These are phyloP conservation scores for Syngnathus floridae DNA, from an alignment of 2,113 vertebrate species.

Conservation along the genomic window DNA sequence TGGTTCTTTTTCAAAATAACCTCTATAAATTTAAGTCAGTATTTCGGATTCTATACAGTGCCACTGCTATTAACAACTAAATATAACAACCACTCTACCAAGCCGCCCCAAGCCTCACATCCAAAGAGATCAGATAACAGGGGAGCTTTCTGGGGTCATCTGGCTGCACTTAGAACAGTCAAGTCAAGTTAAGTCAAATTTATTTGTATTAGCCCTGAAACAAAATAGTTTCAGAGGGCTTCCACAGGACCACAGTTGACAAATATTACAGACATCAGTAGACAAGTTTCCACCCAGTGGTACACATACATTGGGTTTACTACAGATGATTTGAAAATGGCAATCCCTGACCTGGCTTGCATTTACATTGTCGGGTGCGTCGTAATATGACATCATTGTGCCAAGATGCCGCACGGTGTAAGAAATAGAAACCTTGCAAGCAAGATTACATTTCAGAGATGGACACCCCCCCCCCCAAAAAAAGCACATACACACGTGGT, in stretches of 20 bases:
- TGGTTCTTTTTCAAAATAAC: no score
- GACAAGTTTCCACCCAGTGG: no score
- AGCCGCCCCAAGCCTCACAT: neutral
- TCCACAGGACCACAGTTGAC: no score
- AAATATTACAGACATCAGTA: no score
- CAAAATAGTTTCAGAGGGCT: no score
- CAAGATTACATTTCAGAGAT: neutral
- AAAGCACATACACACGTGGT: neutral
- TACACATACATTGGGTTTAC: neutral
- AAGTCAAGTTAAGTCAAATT: neutral
- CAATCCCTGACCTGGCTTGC: neutral
- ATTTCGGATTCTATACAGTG: neutral
- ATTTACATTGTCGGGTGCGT: neutral
- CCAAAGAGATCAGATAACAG: neutral
- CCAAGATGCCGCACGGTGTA: neutral
- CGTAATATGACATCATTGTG: neutral
- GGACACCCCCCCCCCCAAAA: neutral
- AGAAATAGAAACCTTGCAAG: neutral
- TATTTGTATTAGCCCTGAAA: no score
- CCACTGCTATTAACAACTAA: neutral
- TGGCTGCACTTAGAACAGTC: neutral
- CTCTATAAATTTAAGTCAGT: no score
- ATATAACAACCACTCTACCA: neutral
- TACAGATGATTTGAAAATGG: neutral
- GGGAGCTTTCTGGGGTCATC: neutral